Evolutionary conservation across 2,797 vertebrate genomes (phyloP), one percentile per base, ranked within the genome.

Genomic region (Kryptopterus vitreolus): DNA sequence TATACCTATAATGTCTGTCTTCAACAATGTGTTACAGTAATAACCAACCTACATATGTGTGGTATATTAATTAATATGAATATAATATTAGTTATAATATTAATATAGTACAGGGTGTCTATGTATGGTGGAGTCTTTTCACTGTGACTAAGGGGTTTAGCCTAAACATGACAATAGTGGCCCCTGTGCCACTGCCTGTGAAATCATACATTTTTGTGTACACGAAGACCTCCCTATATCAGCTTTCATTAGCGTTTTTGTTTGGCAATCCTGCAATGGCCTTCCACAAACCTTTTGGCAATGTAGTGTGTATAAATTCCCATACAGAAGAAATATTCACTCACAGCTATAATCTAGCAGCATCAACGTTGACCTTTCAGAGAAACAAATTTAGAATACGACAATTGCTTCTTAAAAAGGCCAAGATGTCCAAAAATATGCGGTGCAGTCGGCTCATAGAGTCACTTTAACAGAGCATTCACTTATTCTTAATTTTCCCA

Each of bases 391-490:
- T 77, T 70, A 77, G 33, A 77, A 77, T 81, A 59, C 53, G 74
- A 57, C 65, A 77, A 33, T 55, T 31, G 66, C 74, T 70, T 59
- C 58, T 24, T 69, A 33, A 55, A 80, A 81, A 77, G 75, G 80
- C 73, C 80, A 81, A 77, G 66, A 71, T 77, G 66, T 72, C 80
- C 35, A 77, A 24, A 77, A 77, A 77, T 71, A 52, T 81, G 74
- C 48, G n/a, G 16, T 55, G 18, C 48, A 48, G 29, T 46, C 53
- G 52, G 20, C 18, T 46, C 24, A 46, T 70, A 81, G 29, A 70
- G 53, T 81, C 43, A 59, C 38, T 59, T 69, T 35, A 63, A 52
- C 79, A 63, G 26, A 59, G 22, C 31, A 15, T 16, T 50, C 53
- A 68, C 4, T 75, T 76, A 26, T 29, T 74, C 70, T 55, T 73